Evolutionary conservation across 2,888 invertebrate species (phyloP).

Genomic region (Mythimna ferrago): DNA sequence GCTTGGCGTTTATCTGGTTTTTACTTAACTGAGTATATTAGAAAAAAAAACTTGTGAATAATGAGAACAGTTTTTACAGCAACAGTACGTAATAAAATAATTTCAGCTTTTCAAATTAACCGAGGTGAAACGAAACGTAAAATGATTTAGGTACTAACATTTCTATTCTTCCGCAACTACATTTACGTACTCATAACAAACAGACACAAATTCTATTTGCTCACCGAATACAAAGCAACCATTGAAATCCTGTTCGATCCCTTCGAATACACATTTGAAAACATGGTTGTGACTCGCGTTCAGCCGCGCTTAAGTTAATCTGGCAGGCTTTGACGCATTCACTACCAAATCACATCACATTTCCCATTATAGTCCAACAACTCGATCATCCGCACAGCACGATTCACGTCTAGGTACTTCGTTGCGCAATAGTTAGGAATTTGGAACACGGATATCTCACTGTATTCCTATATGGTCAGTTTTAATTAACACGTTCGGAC

Average conservation of each 20-base stretch:
- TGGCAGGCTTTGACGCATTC: slow-evolving; percentile 71
- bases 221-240: slow-evolving; percentile 57
- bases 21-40: no score
- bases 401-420: slow-evolving; percentile 10
- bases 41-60: neutral
- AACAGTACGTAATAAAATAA: neutral
- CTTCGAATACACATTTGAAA: slow-evolving; percentile 70
- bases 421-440: slow-evolving; percentile 33
- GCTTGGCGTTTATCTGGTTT: no score
- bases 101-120: neutral
- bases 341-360: slow-evolving; percentile 72
- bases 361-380: slow-evolving; percentile 54
- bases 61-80: neutral
- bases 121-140: neutral
- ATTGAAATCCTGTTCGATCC: slow-evolving; percentile 70
- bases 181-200: slow-evolving; percentile 47
- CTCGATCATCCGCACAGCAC: slow-evolving; percentile 7
- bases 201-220: slow-evolving; percentile 49
- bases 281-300: slow-evolving; percentile 69
- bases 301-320: slow-evolving; percentile 72
- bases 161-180: slow-evolving; percentile 27
- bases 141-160: slow-evolving; percentile 10
- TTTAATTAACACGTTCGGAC: slow-evolving; percentile 25
- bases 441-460: slow-evolving; percentile 31
- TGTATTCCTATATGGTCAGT: neutral